Evolutionary conservation across 2,113 vertebrate species (phyloP).

Genomic region (Narcine bancroftii): DNA sequence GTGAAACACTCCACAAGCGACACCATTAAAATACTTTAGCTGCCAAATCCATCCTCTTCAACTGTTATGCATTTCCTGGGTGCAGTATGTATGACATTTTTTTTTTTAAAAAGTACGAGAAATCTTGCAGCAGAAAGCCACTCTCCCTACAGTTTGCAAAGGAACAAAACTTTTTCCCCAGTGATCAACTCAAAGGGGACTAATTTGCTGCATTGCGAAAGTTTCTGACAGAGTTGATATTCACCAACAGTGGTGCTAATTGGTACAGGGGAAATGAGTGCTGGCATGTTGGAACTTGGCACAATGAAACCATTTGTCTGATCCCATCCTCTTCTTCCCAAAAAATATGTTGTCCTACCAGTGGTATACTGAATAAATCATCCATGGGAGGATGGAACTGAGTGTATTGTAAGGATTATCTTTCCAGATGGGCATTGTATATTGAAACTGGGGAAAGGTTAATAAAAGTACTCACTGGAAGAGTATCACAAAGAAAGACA

Average conservation of each 20-base stretch:
- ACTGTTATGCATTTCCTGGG: neutral
- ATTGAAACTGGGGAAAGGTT: neutral
- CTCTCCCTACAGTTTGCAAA: neutral
- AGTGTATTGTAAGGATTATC: neutral
- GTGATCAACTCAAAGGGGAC: neutral
- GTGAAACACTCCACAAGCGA: neutral
- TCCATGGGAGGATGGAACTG: neutral
- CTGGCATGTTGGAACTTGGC: neutral
- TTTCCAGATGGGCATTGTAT: neutral
- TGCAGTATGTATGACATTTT: too few species aligned
- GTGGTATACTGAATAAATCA: slow-evolving; percentile 5
- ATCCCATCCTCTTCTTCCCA: neutral
- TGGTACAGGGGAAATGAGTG: neutral
- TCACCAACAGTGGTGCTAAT: neutral
- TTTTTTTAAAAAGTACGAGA: neutral
- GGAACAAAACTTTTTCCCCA: neutral
- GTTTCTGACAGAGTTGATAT: neutral
- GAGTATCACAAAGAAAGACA: neutral
- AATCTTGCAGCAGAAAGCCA: neutral
- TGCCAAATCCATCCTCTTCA: neutral
- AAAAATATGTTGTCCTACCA: neutral
- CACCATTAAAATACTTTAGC: neutral
- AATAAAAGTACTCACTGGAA: neutral
- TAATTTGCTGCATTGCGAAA: neutral
- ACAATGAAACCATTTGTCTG: neutral